phyloP scores from a whole-genome alignment of 2,888 invertebrate genomes.

The Ellobium chinense region DNA sequence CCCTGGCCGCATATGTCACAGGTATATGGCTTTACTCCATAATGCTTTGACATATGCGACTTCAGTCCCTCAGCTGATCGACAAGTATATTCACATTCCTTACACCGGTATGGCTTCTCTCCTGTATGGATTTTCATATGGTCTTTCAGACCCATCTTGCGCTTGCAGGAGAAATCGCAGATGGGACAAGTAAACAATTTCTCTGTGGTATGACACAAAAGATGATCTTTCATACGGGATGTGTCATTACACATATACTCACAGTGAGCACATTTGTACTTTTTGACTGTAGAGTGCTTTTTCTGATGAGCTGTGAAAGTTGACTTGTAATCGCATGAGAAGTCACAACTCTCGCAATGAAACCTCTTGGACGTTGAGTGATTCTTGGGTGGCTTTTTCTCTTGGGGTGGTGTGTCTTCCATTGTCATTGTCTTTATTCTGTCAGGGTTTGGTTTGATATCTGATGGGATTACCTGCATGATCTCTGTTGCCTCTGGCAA shows the following conservation, averaged over 20 bases:
- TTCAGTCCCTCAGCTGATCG: constrained; percentile 36
- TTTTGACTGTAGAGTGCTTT: constrained; percentile 37
- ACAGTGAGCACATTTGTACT: constrained; percentile 45
- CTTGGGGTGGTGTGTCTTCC: neutral
- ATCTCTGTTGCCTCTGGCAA: neutral
- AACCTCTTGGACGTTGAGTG: constrained; percentile 40
- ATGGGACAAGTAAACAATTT: constrained; percentile 24
- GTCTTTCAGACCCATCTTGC: constrained; percentile 41
- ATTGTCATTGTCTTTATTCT: neutral
- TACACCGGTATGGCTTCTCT: constrained; percentile 40
- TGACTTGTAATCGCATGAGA: constrained; percentile 43
- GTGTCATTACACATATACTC: constrained; percentile 43
- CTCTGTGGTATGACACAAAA: constrained; percentile 39
- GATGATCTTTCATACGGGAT: constrained; percentile 44
- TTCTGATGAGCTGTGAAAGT: constrained; percentile 36
- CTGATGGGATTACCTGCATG: constrained; percentile 24
- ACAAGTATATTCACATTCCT: constrained; percentile 40
- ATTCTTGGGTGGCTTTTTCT: constrained; percentile 29
- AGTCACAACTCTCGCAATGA: constrained; percentile 40
- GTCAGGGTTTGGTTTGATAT: constrained; percentile 30
- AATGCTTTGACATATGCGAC: constrained; percentile 43
- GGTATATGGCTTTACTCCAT: constrained; percentile 35
- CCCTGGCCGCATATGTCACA: constrained; percentile 46
- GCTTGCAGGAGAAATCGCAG: constrained; percentile 43
- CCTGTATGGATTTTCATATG: constrained; percentile 41